Conservation (phyloP, 2,113 vertebrate species). For the Pogona vitticeps region DNA sequence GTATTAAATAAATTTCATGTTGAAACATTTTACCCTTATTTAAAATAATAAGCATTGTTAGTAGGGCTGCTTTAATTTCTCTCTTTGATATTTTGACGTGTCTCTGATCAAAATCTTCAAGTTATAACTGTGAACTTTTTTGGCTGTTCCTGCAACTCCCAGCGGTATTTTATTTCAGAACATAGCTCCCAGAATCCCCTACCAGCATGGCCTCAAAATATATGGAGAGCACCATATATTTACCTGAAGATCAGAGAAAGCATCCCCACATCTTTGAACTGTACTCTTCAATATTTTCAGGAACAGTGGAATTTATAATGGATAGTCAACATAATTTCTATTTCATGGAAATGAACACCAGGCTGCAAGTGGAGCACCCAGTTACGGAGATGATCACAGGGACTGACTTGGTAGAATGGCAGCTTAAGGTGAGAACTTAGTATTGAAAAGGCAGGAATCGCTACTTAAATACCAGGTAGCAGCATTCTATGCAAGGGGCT, state of each 20-base stretch:
- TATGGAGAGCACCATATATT: background rate
- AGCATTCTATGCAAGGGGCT: background rate
- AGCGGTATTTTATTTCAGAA: background rate
- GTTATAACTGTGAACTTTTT: too few species aligned
- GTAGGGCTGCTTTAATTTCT: background rate
- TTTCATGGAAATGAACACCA: conserved; percentile 99
- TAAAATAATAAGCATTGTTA: too few species aligned
- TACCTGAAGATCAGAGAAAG: background rate
- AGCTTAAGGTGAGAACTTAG: conserved; percentile 84
- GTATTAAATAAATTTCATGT: background rate
- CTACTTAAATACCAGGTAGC: background rate
- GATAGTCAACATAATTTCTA: conserved; percentile 95
- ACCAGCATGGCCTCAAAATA: background rate
- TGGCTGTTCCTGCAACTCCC: too few species aligned
- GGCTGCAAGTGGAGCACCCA: conserved; percentile 96
- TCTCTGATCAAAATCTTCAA: too few species aligned
- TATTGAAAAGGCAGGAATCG: accelerated
- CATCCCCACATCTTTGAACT: conserved; percentile 10
- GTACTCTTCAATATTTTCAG: conserved; percentile 68
- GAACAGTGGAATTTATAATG: conserved; percentile 99
- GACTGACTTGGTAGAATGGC: conserved; percentile 98
- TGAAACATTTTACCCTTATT: background rate
- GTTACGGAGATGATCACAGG: conserved; percentile 98
- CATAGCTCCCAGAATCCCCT: background rate
- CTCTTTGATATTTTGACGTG: too few species aligned